These are phyloP conservation scores for Dryobota labecula DNA, from an alignment of 2,888 invertebrate species.

Conservation along the genomic window DNA sequence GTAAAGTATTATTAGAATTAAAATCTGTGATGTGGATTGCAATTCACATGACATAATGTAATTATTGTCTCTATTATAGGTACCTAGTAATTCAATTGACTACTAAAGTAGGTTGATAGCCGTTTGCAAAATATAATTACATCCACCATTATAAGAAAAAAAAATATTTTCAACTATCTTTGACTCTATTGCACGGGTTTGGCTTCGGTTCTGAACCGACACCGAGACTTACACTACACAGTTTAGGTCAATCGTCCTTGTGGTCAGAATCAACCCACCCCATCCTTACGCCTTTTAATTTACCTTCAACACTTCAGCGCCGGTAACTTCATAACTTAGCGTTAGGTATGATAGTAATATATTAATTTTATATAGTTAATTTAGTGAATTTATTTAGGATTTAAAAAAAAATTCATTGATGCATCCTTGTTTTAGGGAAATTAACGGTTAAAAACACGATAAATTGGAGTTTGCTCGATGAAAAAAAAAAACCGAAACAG, in stretches of 20 bases:
- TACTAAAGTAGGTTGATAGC: slow-evolving; percentile 5
- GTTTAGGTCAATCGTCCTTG: not conserved
- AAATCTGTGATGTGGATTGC: not conserved
- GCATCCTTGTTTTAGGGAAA: no score
- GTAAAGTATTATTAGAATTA: not conserved
- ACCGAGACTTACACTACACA: not conserved
- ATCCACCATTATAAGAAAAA: slow-evolving; percentile 22
- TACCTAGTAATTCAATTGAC: slow-evolving; percentile 13
- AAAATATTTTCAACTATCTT: not conserved
- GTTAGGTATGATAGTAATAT: not conserved
- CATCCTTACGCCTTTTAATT: not conserved
- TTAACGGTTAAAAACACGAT: no score
- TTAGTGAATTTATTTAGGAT: no score
- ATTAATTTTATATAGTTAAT: no score
- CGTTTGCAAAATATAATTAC: slow-evolving; percentile 19
- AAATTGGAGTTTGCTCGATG: no score
- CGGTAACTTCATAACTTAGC: not conserved
- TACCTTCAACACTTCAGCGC: not conserved
- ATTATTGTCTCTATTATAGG: no score
- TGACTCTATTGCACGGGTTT: not conserved
- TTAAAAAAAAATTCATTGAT: no score
- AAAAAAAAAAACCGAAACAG: no score
- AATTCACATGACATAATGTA: not conserved
- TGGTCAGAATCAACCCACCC: not conserved
- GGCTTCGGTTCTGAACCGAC: not conserved